Base-by-base conservation (phyloP, 2,888 invertebrate genomes). In the Platycheirus rosarum region DNA sequence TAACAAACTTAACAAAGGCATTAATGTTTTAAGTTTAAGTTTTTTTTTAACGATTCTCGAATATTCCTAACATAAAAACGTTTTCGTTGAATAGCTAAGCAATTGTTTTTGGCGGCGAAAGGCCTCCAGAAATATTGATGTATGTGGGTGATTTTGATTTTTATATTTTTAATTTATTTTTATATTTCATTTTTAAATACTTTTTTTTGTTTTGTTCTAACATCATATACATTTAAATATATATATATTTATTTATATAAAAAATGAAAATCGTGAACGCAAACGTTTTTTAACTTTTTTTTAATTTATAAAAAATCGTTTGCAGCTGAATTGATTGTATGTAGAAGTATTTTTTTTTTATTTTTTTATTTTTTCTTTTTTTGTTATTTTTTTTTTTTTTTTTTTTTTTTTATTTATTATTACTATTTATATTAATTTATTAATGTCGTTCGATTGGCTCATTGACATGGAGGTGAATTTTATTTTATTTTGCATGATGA, bases 111-210 rank as follows among this genome's bases (percentile, higher is more conserved):
- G 49, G 65, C 23, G 9, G 65, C 40, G 14, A 51, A 51, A 66
- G 44, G 20, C 42, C 37, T 57, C 69, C 73, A 53, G 8, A 7
- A 32, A 60, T 74, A 63, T 69, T 84, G 80, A 75, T 78, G 84
- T 49, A 75, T 77, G 71, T 70, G 49, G 65, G 51, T 57, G 66
- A 66, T 65, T 76, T 48, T 40, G 69, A 62, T 66, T 82, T 66
- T 53, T 85, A 77, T 79, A 70, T 85, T 85, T 80, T 85, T 84
- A 85, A 55, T 62, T 85, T 71, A 85, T 46, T 73, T 84, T 79
- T 84, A 65, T 62, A 85, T 80, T 85, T 84, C 79, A 80, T 85
- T 76, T 79, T 42, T 66, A 75, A 82, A 77, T 69, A 77, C 35
- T 69, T 65, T 77, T 82, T 78, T 71, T 66, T 65, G 66, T 84